phyloP scores from a whole-genome alignment of 2,797 vertebrate species.

The Myripristis murdjan region DNA sequence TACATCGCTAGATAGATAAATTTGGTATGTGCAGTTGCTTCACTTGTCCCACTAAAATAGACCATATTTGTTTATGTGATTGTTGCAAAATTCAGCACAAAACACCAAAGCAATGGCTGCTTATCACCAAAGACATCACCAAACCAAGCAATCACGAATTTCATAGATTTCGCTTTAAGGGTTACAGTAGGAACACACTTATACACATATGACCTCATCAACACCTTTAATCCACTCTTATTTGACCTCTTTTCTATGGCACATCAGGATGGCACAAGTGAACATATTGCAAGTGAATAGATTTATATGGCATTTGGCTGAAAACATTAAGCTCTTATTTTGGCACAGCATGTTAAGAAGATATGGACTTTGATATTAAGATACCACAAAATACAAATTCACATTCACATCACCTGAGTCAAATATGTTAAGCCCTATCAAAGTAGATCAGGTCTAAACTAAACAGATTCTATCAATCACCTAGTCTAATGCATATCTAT shows the following conservation, averaged over 20 bases:
- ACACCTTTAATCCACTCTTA: slow-evolving; percentile 24
- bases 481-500: slow-evolving; percentile 28
- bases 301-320: slow-evolving; percentile 40
- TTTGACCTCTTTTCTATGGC: not conserved
- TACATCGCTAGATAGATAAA: too few species aligned
- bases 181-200: slow-evolving; percentile 4
- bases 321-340: slow-evolving; percentile 24
- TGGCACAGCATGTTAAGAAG: slow-evolving; percentile 1
- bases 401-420: slow-evolving; percentile 64
- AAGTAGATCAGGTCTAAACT: slow-evolving; percentile 19
- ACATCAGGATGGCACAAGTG: not conserved
- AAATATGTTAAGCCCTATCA: slow-evolving; percentile 44
- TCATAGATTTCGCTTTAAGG: too few species aligned
- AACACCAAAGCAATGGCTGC: too few species aligned
- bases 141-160: too few species aligned
- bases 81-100: too few species aligned
- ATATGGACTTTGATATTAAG: slow-evolving; percentile 15
- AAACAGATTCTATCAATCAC: slow-evolving; percentile 9
- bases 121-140: too few species aligned
- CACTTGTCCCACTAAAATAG: too few species aligned
- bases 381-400: slow-evolving; percentile 24
- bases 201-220: slow-evolving; percentile 13
- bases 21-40: too few species aligned
- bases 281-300: slow-evolving; percentile 10
- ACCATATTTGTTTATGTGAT: too few species aligned